Base-by-base conservation (phyloP, 2,797 vertebrate species). In the Lagorchestes hirsutus region DNA sequence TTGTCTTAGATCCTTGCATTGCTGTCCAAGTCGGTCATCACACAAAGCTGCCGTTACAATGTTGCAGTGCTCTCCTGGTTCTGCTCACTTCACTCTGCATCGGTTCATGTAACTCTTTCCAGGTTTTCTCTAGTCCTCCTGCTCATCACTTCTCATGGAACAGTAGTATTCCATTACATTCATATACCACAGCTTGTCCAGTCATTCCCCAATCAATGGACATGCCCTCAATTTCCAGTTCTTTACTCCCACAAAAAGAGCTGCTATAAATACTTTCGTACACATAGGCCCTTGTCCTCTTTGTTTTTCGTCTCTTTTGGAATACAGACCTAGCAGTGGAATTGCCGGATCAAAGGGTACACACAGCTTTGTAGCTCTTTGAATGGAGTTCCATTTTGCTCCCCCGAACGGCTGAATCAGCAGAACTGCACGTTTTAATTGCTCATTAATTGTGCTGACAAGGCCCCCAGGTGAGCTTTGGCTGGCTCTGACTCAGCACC, bases 401-500 rank as follows among this genome's bases (percentile, higher is more conserved):
- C 58, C 31, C 2, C 11, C 3, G 58, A 59, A 59, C 12, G 58
- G 28, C 12, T 12, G 62, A 12, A 3, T n/a, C 62, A 67, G 62
- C 94, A 93, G 96, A 94, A 93, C 91, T 94, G 92, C 57, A 59
- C 87, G 94, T 94, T 97, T 94, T 93, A 97, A 95, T 95, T 96
- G 96, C 96, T 97, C 94, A 94, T 67, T 62, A 67, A 94, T 96
- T 87, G 90, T 97, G 97, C 97, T 95, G 94, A 93, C 10, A 29
- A 93, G 1, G 93, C 90, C 96, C 56, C 94, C 57, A 96, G 94
- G 91, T 96, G 91, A n/a, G 28, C 96, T 96, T 95, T 97, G 94
- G 95, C 94, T 93, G 0, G 50, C 93, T 96, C 96, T 97, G 96
- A 98, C 96, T 97, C 96, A 96, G 96, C 93, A 82, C 74, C 67